A percentile compares a stretch with the other conserved stretches of the same genome.
These are phyloP conservation scores for Sminthurinus aureus DNA, from an alignment of 2,888 invertebrate genomes.

Conservation along the genomic window DNA sequence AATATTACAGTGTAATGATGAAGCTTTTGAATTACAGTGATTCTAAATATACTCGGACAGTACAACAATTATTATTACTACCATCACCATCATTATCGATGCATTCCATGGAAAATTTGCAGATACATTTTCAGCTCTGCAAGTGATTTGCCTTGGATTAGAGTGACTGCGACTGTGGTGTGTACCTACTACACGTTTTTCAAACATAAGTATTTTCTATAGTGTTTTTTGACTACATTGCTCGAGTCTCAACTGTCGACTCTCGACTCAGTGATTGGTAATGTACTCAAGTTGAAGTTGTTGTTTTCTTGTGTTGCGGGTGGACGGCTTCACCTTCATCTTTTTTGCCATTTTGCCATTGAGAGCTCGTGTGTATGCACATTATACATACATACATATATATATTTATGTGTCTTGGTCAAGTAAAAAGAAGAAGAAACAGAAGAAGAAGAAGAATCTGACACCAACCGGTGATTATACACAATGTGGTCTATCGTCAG, in stretches of 20 bases:
- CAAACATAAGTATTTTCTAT: background rate
- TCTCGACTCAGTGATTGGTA: conserved; percentile 27
- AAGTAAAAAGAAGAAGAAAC: background rate
- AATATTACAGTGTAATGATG: background rate
- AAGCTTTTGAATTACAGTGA: background rate
- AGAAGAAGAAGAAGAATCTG: conserved; percentile 3
- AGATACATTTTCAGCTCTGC: conserved; percentile 7
- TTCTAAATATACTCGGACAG: background rate
- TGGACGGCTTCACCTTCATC: conserved; percentile 10
- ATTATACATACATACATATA: background rate
- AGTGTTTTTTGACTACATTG: background rate
- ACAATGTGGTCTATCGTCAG: conserved; percentile 57
- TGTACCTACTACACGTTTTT: background rate
- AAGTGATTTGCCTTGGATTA: background rate
- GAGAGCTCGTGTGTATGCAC: background rate
- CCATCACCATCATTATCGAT: background rate
- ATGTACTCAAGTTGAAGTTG: conserved; percentile 12
- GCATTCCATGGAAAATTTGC: conserved; percentile 26
- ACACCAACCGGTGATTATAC: conserved; percentile 16
- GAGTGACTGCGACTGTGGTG: background rate
- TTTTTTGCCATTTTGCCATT: background rate
- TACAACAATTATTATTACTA: background rate
- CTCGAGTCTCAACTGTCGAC: background rate
- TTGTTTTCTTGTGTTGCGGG: background rate
- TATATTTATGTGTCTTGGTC: background rate